Conservation (phyloP, 2,888 invertebrate genomes). For the Athrips mouffetella region DNA sequence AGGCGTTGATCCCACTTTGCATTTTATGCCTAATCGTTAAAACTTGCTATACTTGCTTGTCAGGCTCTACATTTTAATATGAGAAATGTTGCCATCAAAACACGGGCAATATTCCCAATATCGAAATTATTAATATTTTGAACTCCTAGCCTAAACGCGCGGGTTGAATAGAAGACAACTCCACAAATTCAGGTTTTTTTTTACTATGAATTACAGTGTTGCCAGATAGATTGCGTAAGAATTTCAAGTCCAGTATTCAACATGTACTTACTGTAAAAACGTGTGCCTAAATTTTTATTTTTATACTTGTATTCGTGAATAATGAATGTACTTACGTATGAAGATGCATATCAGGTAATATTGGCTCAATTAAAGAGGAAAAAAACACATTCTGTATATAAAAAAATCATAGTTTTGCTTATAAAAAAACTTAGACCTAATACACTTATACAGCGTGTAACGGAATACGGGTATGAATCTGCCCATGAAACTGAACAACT, state of each 20-base stretch:
- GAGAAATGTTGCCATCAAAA: too few relatives aligned
- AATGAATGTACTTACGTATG: not conserved
- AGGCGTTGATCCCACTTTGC: too few relatives aligned
- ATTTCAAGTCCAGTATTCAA: conserved; percentile 10
- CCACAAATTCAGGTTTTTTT: not conserved
- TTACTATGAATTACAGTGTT: not conserved
- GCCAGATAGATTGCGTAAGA: not conserved
- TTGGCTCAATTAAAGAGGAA: conserved; percentile 12
- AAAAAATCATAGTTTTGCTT: not conserved
- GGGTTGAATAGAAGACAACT: not conserved
- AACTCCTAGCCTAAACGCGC: too few relatives aligned
- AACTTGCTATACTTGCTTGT: too few relatives aligned
- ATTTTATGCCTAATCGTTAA: too few relatives aligned
- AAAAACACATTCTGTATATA: not conserved
- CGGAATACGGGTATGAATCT: too few relatives aligned
- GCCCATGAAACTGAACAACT: too few relatives aligned
- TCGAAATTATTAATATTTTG: too few relatives aligned
- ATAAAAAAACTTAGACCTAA: not conserved
- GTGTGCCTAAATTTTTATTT: conserved; percentile 31
- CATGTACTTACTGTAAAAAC: conserved; percentile 22
- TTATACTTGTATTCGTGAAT: conserved; percentile 5
- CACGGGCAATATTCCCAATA: too few relatives aligned
- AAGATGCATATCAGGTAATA: conserved; percentile 6
- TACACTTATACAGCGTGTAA: too few relatives aligned
- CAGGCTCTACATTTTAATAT: too few relatives aligned